Evolutionary conservation across 2,888 invertebrate species (phyloP), one percentile per base, ranked within the genome.

Genomic region (Cinara cedri): DNA sequence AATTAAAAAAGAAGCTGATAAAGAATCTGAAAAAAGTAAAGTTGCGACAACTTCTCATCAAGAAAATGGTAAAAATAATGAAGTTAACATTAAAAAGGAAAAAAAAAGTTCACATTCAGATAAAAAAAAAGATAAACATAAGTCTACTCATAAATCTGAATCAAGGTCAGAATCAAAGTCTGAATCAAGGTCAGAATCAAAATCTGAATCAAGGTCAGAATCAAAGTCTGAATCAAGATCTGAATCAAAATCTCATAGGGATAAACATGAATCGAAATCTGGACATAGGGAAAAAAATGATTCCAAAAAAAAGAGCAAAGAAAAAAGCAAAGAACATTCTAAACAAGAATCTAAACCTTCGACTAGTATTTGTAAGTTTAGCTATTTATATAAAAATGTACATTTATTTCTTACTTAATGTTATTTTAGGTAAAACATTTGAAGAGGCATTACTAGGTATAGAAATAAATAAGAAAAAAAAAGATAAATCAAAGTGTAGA

Each of bases 371-470:
- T 71, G 74, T 62, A 74, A 82, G 81, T 72, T 65, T 68, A 24
- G 46, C 16, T 1, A 13, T 14, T 46, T 63, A 9, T 62, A 6
- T 46, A 13, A 14, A 42, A 66, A 49, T 44, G 21, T 19, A 60
- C 1, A 44, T 44, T 62, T 60, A 70, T 13, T 54, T 19, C 76
- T 34, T 21, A 44, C 71, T 44, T 11, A 21, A 75, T 75, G 42
- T 44, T 34, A 21, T 72, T 34, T 51, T 51, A 84, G 84, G 82
- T 34, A 83, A 83, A 66, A 83, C 83, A 80, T 84, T 84, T 81
- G 84, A 82, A 63, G 84, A 83, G 80, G 83, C 83, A 26, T 81
- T 84, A 51, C 80, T 83, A 49, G 83, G 83, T 57, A 78, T 83
- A 55, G 75, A 75, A 34, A 26, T 80, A 51, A 66, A 63, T 9